Percentiles rank a stretch among this genome's conserved stretches.
Conservation (phyloP, 2,113 vertebrate genomes). For the Lagopus muta region DNA sequence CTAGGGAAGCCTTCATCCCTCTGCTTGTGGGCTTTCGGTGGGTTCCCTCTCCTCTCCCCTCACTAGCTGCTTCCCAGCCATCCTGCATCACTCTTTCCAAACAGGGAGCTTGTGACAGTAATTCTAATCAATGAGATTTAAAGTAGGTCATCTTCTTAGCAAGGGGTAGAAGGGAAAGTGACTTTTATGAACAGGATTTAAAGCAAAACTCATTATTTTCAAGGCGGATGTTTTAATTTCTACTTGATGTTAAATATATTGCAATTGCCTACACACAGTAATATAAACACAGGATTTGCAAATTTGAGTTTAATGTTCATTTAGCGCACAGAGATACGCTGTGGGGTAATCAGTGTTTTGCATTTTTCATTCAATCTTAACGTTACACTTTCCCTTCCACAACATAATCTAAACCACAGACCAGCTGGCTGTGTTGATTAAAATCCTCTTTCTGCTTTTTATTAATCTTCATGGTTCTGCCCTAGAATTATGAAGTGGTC, state of each 20-base stretch:
- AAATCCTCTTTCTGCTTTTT: constrained; percentile 55
- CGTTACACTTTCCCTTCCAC: constrained; percentile 42
- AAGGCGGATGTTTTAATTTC: neutral
- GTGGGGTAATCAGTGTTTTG: neutral
- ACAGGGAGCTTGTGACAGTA: neutral
- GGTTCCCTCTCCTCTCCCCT: neutral
- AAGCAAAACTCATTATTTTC: constrained; percentile 13
- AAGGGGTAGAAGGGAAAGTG: neutral
- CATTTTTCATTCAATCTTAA: constrained; percentile 52
- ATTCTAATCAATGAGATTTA: neutral
- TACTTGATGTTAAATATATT: neutral
- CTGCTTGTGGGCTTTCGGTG: neutral
- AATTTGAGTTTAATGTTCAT: constrained; percentile 40
- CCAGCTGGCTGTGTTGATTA: constrained; percentile 62
- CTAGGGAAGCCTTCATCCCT: neutral
- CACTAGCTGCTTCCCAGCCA: neutral
- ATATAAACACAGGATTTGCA: constrained; percentile 15
- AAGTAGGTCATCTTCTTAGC: constrained; percentile 25
- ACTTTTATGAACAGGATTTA: neutral
- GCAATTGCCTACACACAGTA: neutral
- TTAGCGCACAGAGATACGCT: constrained; percentile 3
- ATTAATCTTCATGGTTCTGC: constrained; percentile 60
- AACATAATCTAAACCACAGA: constrained; percentile 39
- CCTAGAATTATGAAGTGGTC: constrained; percentile 45
- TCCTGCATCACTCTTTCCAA: neutral